Conservation (phyloP, 2,113 vertebrate species). For the Neofelis nebulosa region DNA sequence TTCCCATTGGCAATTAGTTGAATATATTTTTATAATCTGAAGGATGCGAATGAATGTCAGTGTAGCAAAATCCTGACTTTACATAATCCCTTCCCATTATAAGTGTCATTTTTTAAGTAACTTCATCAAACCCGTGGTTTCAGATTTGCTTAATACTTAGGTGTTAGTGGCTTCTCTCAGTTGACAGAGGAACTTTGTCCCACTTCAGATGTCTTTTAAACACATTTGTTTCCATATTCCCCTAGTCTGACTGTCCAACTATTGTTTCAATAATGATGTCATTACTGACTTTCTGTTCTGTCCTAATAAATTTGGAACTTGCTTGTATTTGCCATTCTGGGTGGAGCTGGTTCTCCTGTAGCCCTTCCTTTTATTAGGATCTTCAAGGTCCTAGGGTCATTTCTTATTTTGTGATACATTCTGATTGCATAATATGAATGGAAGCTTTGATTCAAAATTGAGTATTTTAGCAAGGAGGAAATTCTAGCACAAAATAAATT, state of each 20-base stretch:
- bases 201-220: not conserved
- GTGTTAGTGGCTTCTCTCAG: not conserved
- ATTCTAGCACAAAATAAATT: not conserved
- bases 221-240: not conserved
- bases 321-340: not conserved
- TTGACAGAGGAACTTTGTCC: not conserved
- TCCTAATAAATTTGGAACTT: not conserved
- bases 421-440: not conserved
- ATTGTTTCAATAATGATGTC: not conserved
- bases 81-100: not conserved
- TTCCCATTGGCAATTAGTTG: not conserved
- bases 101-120: not conserved
- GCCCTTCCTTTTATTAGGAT: not conserved
- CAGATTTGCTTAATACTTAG: not conserved
- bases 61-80: not conserved
- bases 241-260: not conserved
- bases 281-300: not conserved
- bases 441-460: not conserved
- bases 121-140: not conserved
- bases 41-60: not conserved
- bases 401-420: not conserved
- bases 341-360: not conserved
- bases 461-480: not conserved
- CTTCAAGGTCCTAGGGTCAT: not conserved
- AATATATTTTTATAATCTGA: slow-evolving; percentile 23